A percentile compares a stretch with the other conserved stretches of the same genome.
These are phyloP conservation scores for Sebastes diploproa DNA, from an alignment of 2,797 vertebrate genomes.

Conservation along the genomic window DNA sequence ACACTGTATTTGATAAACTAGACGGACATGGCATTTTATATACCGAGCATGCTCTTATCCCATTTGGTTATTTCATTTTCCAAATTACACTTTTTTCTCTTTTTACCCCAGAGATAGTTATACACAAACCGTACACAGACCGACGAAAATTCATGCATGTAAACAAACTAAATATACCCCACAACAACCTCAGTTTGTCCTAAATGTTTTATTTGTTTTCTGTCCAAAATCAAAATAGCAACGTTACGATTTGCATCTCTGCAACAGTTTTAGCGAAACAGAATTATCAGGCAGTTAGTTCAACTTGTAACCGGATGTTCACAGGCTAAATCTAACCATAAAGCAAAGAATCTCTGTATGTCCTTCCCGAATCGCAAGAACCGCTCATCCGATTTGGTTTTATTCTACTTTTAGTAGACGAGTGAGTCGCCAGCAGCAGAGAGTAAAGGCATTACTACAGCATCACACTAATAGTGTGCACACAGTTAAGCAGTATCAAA, in stretches of 20 bases:
- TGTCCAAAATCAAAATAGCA: neutral
- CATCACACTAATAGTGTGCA: neutral
- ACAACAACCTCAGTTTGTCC: neutral
- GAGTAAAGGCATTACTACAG: neutral
- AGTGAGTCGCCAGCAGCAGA: neutral
- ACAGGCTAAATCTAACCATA: no score
- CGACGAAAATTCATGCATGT: neutral
- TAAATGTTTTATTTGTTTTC: neutral
- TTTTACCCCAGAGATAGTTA: neutral
- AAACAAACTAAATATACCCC: neutral
- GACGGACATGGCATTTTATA: neutral
- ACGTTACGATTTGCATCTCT: neutral
- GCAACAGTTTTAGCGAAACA: neutral
- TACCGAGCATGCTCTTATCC: neutral
- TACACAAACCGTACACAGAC: neutral
- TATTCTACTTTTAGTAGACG: neutral
- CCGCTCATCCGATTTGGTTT: neutral
- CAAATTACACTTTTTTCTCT: neutral
- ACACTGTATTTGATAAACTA: neutral
- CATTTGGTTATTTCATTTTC: neutral
- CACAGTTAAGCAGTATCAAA: neutral
- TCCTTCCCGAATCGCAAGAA: no score
- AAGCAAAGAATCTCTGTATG: no score
- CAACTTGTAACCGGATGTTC: no score
- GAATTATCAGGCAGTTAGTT: neutral